Evolutionary conservation across 2,888 invertebrate species (phyloP), one percentile per base, ranked within the genome.

Genomic region (Drosophila fungiperda): DNA sequence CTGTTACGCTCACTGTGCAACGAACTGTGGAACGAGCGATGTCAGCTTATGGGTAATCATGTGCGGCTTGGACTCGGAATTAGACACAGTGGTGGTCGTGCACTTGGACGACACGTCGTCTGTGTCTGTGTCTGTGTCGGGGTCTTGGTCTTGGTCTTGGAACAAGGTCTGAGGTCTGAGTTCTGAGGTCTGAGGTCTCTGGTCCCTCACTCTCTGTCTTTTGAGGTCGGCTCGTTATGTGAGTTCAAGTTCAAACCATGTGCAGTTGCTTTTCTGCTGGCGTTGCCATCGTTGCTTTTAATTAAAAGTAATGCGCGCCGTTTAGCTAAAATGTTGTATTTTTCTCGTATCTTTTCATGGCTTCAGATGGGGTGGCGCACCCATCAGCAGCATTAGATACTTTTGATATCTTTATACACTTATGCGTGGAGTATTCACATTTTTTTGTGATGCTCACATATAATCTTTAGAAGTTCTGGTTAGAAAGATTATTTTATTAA

Each of bases 1-100:
- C 80, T 82, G 84, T 78, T 78, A 73, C 78, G 73, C 73, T 72
- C 84, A 70, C 82, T 75, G 86, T 71, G 83, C 83, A 87, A 72
- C 83, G 85, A 80, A 82, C 80, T 84, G 85, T 78, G 83, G 73
- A 80, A 84, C 73, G 87, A 82, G 80, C 80, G 68, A 64, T 83
- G 89, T 88, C 85, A 86, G 85, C 85, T 86, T 86, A 86, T 82
- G 84, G 87, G 82, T 86, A 86, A 88, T 86, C 89, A 86, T 86
- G 89, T 83, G 86, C 78, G 61, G 74, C 73, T 72, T 68, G 65
- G 62, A 64, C 78, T 74, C 68, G 71, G 72, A 68, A 82, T 82
- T 80, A 76, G 82, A 80, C 78, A 83, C 82, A 83, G 55, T 76
- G 81, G 69, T 76, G 73, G 82, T 76, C 77, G 65, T 69, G 77